phyloP scores from a whole-genome alignment of 2,797 vertebrate genomes.

The Vipera ursinii region DNA sequence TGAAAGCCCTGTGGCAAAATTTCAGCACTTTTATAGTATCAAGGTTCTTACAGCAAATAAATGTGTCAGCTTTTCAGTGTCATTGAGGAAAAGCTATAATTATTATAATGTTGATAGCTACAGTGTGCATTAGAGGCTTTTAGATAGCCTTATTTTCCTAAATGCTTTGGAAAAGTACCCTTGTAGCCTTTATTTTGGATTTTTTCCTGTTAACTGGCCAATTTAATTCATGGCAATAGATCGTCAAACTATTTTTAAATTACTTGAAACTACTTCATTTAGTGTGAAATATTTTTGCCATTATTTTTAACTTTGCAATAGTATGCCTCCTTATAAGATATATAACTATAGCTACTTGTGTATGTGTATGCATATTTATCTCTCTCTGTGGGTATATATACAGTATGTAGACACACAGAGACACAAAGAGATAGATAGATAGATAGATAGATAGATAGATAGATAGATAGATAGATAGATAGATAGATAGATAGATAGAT shows the following conservation, averaged over 20 bases:
- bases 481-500: too few species aligned
- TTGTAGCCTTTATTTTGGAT: neutral
- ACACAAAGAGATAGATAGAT: too few species aligned
- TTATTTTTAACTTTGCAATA: conserved; percentile 23
- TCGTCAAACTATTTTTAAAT: conserved; percentile 10
- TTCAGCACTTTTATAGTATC: neutral
- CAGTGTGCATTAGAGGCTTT: conserved; percentile 11
- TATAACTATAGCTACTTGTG: neutral
- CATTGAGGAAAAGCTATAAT: neutral
- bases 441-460: too few species aligned
- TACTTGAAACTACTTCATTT: conserved; percentile 19
- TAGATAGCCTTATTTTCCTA: conserved; percentile 3
- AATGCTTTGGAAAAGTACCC: conserved; percentile 3
- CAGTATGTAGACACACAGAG: neutral
- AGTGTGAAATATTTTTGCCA: neutral
- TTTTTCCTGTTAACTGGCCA: neutral
- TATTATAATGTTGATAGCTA: conserved; percentile 15
- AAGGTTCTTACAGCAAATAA: neutral
- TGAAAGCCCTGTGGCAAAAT: neutral
- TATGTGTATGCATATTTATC: neutral
- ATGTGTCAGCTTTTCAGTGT: neutral
- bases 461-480: too few species aligned
- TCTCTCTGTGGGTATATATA: neutral
- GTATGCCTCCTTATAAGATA: neutral
- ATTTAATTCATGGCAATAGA: conserved; percentile 10